phyloP scores from a whole-genome alignment of 2,888 invertebrate genomes.

The Bembecia ichneumoniformis region DNA sequence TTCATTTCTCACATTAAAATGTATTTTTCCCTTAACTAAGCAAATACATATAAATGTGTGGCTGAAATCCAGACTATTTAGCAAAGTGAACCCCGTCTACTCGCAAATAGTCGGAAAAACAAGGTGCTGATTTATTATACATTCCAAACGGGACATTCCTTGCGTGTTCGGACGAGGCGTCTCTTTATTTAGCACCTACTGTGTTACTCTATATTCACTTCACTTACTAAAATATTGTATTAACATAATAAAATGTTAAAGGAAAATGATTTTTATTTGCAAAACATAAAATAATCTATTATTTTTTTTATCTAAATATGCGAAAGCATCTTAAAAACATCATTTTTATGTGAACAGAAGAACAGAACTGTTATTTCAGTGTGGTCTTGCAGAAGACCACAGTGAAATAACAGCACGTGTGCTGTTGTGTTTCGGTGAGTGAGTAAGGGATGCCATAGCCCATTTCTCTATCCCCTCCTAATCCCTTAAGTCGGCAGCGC shows the following conservation, averaged over 20 bases:
- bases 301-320: no score
- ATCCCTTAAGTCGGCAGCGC: no score
- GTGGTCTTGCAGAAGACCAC: no score
- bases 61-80: slow-evolving; percentile 1
- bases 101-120: slow-evolving; percentile 24
- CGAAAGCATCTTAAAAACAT: neutral
- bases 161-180: slow-evolving; percentile 20
- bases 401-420: no score
- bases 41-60: neutral
- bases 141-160: slow-evolving; percentile 32
- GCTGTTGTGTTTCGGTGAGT: no score
- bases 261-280: no score
- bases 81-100: slow-evolving; percentile 5
- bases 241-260: no score
- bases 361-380: no score
- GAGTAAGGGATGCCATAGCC: no score
- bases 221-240: neutral
- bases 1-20: slow-evolving; percentile 1
- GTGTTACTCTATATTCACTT: neutral
- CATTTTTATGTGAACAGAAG: no score
- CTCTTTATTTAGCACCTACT: slow-evolving; percentile 33
- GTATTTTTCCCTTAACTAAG: neutral
- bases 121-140: slow-evolving; percentile 40
- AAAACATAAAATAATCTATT: no score
- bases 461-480: no score